Conservation (phyloP, 2,113 vertebrate genomes). For the Notiomystis cincta region DNA sequence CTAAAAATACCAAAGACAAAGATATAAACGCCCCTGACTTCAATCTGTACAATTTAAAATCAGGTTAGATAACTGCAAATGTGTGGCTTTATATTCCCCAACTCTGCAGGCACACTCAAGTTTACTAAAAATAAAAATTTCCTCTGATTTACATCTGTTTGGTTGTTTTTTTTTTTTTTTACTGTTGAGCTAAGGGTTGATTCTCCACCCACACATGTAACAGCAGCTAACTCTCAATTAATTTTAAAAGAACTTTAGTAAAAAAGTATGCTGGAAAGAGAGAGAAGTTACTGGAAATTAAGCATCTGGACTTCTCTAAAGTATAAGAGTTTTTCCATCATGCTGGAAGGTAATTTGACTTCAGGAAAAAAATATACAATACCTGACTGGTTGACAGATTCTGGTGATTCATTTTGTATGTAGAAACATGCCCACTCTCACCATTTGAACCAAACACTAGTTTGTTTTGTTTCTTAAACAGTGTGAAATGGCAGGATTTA, state of each 20-base stretch:
- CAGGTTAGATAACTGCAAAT: not conserved
- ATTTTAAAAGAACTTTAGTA: not conserved
- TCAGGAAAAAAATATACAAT: not conserved
- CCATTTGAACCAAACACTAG: not conserved
- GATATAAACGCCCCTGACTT: not conserved
- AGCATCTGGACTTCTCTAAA: not conserved
- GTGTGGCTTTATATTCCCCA: not conserved
- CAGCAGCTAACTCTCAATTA: not conserved
- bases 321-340: not conserved
- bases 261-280: not conserved
- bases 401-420: constrained; percentile 13
- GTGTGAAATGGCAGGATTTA: not conserved
- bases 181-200: not conserved
- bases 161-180: not conserved
- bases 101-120: not conserved
- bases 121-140: constrained; percentile 7
- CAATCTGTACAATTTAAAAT: not conserved
- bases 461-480: not conserved
- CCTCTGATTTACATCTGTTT: not conserved
- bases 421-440: constrained; percentile 14
- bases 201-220: constrained; percentile 24
- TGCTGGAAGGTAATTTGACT: not conserved
- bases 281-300: constrained; percentile 12
- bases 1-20: not conserved
- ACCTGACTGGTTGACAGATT: not conserved